These are phyloP conservation scores for Drosophila tanythrix DNA, from an alignment of 2,888 invertebrate species.

Conservation along the genomic window DNA sequence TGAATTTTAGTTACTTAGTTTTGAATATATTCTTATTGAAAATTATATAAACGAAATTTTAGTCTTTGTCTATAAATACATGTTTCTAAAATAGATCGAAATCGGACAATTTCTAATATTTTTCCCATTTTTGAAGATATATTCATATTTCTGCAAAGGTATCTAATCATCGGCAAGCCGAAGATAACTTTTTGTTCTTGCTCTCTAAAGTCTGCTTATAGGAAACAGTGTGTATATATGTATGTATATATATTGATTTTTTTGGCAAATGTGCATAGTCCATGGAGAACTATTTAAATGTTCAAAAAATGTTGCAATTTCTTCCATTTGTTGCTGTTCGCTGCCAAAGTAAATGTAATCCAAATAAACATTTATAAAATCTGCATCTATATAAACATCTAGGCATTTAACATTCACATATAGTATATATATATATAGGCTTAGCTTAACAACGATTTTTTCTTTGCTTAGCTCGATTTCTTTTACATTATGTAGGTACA, in stretches of 20 bases:
- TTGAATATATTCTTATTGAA: not conserved
- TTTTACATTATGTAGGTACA: slow-evolving; percentile 42
- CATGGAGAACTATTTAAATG: slow-evolving; percentile 21
- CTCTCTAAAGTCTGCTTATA: slow-evolving; percentile 19
- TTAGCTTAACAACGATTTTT: slow-evolving; percentile 14
- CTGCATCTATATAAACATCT: slow-evolving; percentile 41
- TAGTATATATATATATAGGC: slow-evolving; percentile 14
- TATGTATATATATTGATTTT: not conserved
- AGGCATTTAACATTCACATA: slow-evolving; percentile 41
- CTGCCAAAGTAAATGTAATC: slow-evolving; percentile 45
- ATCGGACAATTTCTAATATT: not conserved
- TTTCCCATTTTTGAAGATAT: not conserved
- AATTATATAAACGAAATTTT: not conserved
- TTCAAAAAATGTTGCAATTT: slow-evolving; percentile 39
- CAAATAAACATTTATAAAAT: slow-evolving; percentile 57
- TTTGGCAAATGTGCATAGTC: slow-evolving; percentile 39
- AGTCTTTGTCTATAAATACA: not conserved
- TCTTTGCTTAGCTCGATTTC: slow-evolving; percentile 47
- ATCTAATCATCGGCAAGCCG: slow-evolving; percentile 2
- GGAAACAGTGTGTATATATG: slow-evolving; percentile 32
- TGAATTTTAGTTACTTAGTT: not conserved
- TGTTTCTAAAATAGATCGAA: not conserved
- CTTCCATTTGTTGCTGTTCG: slow-evolving; percentile 9
- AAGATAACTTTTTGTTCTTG: not conserved
- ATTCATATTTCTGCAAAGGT: slow-evolving; percentile 9